Evolutionary conservation across 2,797 vertebrate genomes (phyloP), one percentile per base, ranked within the genome.

Genomic region (Scarus forsteni): DNA sequence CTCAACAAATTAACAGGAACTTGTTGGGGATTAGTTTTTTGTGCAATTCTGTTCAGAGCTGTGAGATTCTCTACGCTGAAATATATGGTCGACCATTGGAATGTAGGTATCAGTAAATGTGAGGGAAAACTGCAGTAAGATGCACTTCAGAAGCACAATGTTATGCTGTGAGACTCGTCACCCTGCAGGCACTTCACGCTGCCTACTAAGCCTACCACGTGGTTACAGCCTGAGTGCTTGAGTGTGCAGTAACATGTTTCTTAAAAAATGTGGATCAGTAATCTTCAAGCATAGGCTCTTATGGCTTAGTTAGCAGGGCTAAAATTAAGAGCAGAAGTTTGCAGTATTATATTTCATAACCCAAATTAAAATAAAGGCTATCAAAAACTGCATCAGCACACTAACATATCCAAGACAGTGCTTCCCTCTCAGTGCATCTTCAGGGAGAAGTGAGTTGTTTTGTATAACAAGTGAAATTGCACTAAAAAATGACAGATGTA

Each of bases 41-140:
- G 92, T 93, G 90, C 92, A 94, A 93, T 93, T 93, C 73, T 92
- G 88, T 91, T 88, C 83, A 89, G 85, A 91, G 89, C 80, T 89
- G 86, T 92, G 88, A 90, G 81, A 82, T 76, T 87, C 75, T 79
- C 62, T 79, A 64, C 79, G 86, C 77, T 87, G 85, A 88, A 93
- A 92, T 92, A 90, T 63, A 86, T 86, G 75, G 79, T 88, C 85
- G 93, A 94, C 91, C 92, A 81, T 80, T 85, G 92, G 93, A 94
- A 94, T 94, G 93, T 95, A 93, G 87, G 83, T 76, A 72, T 68
- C 66, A 77, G 73, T 74, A 58, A 71, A 66, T 81, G 73, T 82
- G 72, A 79, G 85, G 65, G 69, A 73, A 69, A 75, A 62, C 66
- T 59, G 59, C 44, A 53, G 64, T 27, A 39, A 77, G 59, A 84